These are phyloP conservation scores for Bombylius major DNA, from an alignment of 2,888 invertebrate species.

Conservation along the genomic window DNA sequence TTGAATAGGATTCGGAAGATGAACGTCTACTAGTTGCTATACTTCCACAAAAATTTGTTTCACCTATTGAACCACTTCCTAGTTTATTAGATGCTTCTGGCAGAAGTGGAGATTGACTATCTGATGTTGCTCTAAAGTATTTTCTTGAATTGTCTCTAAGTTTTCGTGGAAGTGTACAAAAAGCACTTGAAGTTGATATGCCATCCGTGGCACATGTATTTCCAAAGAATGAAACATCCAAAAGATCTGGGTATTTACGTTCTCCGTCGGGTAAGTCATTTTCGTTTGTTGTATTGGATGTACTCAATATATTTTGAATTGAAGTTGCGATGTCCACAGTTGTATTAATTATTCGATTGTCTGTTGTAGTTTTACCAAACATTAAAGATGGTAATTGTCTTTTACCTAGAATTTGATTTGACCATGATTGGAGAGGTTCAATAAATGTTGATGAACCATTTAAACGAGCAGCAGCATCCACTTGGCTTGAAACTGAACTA, in stretches of 20 bases:
- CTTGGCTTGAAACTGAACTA: slow-evolving; percentile 43
- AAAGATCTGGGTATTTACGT: slow-evolving; percentile 32
- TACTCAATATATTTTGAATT: slow-evolving; percentile 13
- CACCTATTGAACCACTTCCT: slow-evolving; percentile 55
- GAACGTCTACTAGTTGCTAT: slow-evolving; percentile 37
- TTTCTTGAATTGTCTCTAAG: slow-evolving; percentile 28
- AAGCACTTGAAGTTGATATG: slow-evolving; percentile 23
- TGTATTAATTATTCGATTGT: not conserved
- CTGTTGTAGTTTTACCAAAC: not conserved
- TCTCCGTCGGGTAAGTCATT: slow-evolving; percentile 30
- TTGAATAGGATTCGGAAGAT: slow-evolving; percentile 39
- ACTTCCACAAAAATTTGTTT: slow-evolving; percentile 46
- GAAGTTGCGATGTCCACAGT: not conserved
- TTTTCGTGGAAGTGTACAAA: slow-evolving; percentile 53
- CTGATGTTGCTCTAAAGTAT: slow-evolving; percentile 39
- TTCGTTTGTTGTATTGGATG: slow-evolving; percentile 32
- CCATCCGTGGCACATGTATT: slow-evolving; percentile 1
- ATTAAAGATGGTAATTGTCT: not conserved
- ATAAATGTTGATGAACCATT: slow-evolving; percentile 1
- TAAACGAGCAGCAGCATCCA: slow-evolving; percentile 28
- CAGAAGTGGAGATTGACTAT: slow-evolving; percentile 62
- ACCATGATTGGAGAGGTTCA: slow-evolving; percentile 34
- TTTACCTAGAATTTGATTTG: slow-evolving; percentile 32
- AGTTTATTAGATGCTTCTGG: slow-evolving; percentile 49
- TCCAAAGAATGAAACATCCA: slow-evolving; percentile 33